Percentiles rank a stretch among this genome's conserved stretches.
Evolutionary conservation across 2,888 invertebrate species (phyloP).

Genomic region (Drosophila acutilabella): DNA sequence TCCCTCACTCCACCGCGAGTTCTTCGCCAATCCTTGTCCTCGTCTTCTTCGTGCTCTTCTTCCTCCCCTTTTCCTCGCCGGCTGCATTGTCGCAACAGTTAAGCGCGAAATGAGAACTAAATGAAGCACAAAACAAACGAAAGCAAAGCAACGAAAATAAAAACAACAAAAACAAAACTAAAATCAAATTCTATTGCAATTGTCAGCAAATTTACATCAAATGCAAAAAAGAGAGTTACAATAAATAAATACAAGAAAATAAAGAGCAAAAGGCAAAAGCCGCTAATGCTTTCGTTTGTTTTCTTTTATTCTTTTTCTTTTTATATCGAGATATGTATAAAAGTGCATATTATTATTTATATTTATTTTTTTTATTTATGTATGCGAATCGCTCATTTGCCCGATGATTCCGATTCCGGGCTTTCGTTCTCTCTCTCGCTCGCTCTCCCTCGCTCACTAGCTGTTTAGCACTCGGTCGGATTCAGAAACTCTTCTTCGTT

Average conservation of each 20-base stretch:
- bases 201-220: constrained; percentile 76
- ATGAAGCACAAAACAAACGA: constrained; percentile 62
- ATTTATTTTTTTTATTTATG: constrained; percentile 49
- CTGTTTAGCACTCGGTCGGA: constrained; percentile 41
- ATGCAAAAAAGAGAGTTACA: constrained; percentile 42
- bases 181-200: constrained; percentile 71
- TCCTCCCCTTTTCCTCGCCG: neutral
- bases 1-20: neutral
- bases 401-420: constrained; percentile 46
- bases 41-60: neutral
- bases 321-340: constrained; percentile 21
- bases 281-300: constrained; percentile 52
- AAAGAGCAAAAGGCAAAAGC: constrained; percentile 23
- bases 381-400: constrained; percentile 47
- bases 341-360: constrained; percentile 13
- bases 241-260: constrained; percentile 20
- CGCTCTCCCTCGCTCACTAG: constrained; percentile 17
- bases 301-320: constrained; percentile 58
- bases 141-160: constrained; percentile 27
- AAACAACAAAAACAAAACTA: constrained; percentile 32
- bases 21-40: neutral
- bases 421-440: constrained; percentile 14
- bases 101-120: constrained; percentile 66
- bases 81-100: constrained; percentile 49
- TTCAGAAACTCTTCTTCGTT: constrained; percentile 41